Base-by-base conservation (phyloP, 35 echinoderm and acorn worm genomes). In the Ophioderma brevispina region DNA sequence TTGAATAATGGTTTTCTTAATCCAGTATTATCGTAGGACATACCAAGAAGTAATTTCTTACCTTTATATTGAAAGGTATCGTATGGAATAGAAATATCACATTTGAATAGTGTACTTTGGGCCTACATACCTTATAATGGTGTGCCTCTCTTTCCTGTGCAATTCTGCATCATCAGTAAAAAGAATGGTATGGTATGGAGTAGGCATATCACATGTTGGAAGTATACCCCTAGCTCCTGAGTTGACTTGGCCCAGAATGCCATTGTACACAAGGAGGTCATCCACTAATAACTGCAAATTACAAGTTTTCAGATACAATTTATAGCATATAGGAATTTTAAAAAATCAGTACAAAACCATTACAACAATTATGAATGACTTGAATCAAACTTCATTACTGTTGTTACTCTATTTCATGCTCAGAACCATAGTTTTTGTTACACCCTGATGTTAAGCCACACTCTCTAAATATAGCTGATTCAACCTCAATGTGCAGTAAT, bases 201-300 rank as follows among this genome's bases (percentile, higher is more conserved):
- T 91, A 19, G 95, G 95, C 17, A 94, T 21, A 35, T 97, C 95
- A 33, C 90, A 43, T n/a, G 87, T 94, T 0, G 95, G 95, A 33
- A 97, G 36, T 79, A 97, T 97, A 39, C 95, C 95, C 36, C 95
- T 77, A 1, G 89, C 95, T 38, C 55, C 92, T 0, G 80, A 46
- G 11, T 89, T 79, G 32, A 97, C 95, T 56, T 93, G 81, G 56
- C 92, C 95, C 49, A 97, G 81, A 36, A 97, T 94, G 32, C 95
- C 95, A 85, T 97, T 94, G 86, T 97, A 97, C 38, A 97, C 92
- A 50, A 97, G 81, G 0, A 97, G 82, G 78, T 97, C 95, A 92
- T 97, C 95, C 38, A 97, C 92, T 13, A 94, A 77, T 21, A 97
- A 78, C 96, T 97, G 80, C 33, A 52, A 11, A 59, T 46, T 17